Evolutionary conservation across 2,888 invertebrate species (phyloP).

Genomic region (Meloe dianella): DNA sequence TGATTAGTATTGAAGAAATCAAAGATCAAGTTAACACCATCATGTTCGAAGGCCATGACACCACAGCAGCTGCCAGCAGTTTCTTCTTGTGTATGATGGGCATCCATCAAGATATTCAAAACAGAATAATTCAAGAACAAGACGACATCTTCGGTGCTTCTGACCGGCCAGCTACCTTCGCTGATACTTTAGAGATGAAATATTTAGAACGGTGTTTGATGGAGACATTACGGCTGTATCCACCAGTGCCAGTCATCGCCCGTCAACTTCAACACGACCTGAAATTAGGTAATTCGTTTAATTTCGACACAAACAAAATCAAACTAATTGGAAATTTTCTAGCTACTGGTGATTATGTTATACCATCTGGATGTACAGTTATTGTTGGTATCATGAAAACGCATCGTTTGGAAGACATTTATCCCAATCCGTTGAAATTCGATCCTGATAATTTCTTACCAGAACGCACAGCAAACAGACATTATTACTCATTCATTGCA

Average conservation of each 20-base stretch:
- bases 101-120: constrained; percentile 79
- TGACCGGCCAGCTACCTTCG: constrained; percentile 76
- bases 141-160: constrained; percentile 80
- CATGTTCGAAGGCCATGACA: constrained; percentile 89
- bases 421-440: constrained; percentile 73
- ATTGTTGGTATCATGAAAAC: constrained; percentile 71
- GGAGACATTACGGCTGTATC: constrained; percentile 78
- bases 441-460: constrained; percentile 83
- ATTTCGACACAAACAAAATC: too few relatives aligned
- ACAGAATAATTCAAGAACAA: constrained; percentile 74
- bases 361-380: constrained; percentile 76
- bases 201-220: constrained; percentile 80
- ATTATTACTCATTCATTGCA: constrained; percentile 80
- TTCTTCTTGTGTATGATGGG: constrained; percentile 87
- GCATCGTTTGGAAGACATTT: constrained; percentile 71
- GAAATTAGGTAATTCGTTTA: constrained; percentile 69
- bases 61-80: constrained; percentile 84
- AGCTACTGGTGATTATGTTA: constrained; percentile 68
- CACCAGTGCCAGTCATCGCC: constrained; percentile 81
- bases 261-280: constrained; percentile 73
- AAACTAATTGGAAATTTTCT: constrained; percentile 35
- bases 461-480: constrained; percentile 74
- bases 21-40: constrained; percentile 88
- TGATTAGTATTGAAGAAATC: constrained; percentile 78
- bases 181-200: constrained; percentile 81